Conservation (phyloP, 2,797 vertebrate genomes). For the Typhlichthys subterraneus region DNA sequence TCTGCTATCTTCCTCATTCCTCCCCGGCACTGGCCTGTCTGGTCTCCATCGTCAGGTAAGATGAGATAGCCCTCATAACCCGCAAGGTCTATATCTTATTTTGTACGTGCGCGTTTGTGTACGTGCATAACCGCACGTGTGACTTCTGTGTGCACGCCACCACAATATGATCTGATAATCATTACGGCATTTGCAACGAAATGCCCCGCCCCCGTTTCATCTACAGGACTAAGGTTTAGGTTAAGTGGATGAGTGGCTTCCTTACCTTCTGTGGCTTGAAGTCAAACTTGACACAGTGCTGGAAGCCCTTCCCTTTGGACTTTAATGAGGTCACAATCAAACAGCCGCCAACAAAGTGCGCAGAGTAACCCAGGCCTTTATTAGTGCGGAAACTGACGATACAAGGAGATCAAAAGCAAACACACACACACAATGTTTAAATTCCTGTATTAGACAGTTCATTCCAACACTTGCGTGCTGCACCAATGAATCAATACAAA, state of each 20-base stretch:
- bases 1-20: conserved; percentile 44
- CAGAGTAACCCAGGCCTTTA: conserved; percentile 97
- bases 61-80: conserved; percentile 27
- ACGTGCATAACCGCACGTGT: neutral
- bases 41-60: conserved; percentile 46
- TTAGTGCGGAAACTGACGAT: conserved; percentile 91
- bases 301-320: conserved; percentile 97
- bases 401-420: conserved; percentile 19
- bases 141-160: no score
- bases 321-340: conserved; percentile 97
- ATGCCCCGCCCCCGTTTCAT: no score
- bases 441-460: conserved; percentile 9
- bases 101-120: conserved; percentile 7
- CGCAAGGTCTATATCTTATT: conserved; percentile 16
- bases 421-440: conserved; percentile 10
- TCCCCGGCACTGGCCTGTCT: conserved; percentile 28
- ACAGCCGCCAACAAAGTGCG: conserved; percentile 96
- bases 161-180: no score
- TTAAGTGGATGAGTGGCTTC: neutral
- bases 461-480: conserved; percentile 1
- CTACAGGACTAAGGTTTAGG: no score
- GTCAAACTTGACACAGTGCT: conserved; percentile 98
- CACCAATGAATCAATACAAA: conserved; percentile 22
- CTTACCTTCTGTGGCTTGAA: conserved; percentile 98
- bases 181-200: no score